Evolutionary conservation across 2,797 vertebrate genomes (phyloP).

Genomic region (Trematomus bernacchii): DNA sequence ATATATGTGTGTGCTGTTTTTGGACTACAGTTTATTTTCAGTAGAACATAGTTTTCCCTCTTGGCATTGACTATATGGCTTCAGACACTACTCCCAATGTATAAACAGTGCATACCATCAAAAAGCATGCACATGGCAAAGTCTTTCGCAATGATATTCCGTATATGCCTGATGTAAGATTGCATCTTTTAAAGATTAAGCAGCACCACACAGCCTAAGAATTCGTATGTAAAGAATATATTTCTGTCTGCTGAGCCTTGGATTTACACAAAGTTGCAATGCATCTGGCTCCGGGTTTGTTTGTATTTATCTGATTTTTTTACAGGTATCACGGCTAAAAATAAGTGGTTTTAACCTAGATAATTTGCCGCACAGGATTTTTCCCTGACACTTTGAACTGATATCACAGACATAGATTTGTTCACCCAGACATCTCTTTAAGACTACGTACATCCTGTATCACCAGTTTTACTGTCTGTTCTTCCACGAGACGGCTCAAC

Average conservation of each 20-base stretch:
- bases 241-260: neutral
- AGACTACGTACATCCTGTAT: conserved; percentile 30
- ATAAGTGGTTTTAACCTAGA: conserved; percentile 2
- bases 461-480: conserved; percentile 15
- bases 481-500: conserved; percentile 16
- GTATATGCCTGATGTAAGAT: too few relatives aligned
- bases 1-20: neutral
- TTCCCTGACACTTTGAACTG: conserved; percentile 31
- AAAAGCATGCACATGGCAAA: neutral
- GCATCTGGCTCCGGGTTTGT: neutral
- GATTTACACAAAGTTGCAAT: neutral
- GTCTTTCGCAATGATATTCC: too few relatives aligned
- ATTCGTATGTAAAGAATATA: neutral
- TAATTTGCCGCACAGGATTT: conserved; percentile 2
- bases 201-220: too few relatives aligned
- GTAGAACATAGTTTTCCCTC: neutral
- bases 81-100: conserved; percentile 1
- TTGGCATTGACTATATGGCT: neutral
- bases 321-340: conserved; percentile 1
- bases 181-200: too few relatives aligned
- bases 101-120: neutral
- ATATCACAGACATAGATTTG: conserved; percentile 23
- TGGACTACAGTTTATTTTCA: neutral
- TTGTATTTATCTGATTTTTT: neutral
- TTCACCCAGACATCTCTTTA: conserved; percentile 30